Base-by-base conservation (phyloP, 2,113 vertebrate species). In the Oxyruncus cristatus region DNA sequence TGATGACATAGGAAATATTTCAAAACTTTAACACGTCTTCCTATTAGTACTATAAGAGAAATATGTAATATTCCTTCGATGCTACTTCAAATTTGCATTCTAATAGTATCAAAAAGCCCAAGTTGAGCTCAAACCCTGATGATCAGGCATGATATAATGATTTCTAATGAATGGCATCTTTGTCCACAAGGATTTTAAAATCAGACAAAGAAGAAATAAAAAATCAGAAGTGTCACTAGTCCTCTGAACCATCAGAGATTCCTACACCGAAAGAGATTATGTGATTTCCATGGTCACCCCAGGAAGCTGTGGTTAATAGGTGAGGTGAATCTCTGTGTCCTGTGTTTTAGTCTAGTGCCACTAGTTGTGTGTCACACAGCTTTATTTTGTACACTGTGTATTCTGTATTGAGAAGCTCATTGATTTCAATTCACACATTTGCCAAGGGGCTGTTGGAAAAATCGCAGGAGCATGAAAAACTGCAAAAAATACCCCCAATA, bases 401-500 rank as follows among this genome's bases (percentile, higher is more conserved):
- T 85, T 76, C 62, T 68, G 11, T 22, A 21, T 1, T 41, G 44
- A 75, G 13, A 47, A 79, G 8, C 6, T 85, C 23, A 27, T 6
- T 74, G 18, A 62, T 70, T 76, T 66, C 85, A 76, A 83, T 58
- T 70, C 63, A 73, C 9, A 58, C 14, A 20, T 83, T 77, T 80
- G 46, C 22, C 33, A 66, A 63, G 20, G 22, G 11, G 9, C 21
- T 77, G 19, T 23, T 26, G 56, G 28, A 28, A 41, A 90, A 88
- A 65, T 46, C 27, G 53, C 12, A 73, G 24, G 4, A 67, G 6
- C 11, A 79, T 70, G 62, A 59, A 88, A 91, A 88, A 28, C 17
- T 17, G 8, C 2, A 30, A 61, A 65, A 46, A 52, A 41, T 35
- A 16, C 12, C 0, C 2, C 3, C 7, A 24, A 16, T 9, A 16